Conservation (phyloP, 2,888 invertebrate genomes). For the Trachelus troglodyta region DNA sequence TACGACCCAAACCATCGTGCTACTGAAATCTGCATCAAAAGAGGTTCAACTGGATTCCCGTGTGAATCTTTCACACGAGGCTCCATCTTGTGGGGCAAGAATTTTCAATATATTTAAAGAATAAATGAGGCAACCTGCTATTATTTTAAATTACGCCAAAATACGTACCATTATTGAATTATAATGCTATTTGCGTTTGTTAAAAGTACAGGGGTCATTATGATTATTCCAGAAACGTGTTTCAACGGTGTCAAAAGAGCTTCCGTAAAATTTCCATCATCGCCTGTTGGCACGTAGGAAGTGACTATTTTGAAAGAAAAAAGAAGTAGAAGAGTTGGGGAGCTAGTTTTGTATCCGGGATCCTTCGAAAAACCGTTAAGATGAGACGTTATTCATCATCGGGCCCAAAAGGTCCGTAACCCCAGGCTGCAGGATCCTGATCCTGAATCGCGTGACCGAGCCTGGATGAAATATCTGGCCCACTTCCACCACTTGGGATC, state of each 20-base stretch:
- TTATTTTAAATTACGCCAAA: background rate
- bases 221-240: background rate
- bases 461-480: background rate
- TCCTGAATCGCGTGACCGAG: background rate
- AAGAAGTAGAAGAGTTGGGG: background rate
- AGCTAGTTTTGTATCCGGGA: background rate
- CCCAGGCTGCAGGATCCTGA: background rate
- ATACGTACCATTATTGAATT: background rate
- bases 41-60: background rate
- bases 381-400: background rate
- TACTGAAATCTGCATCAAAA: constrained; percentile 3
- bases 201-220: background rate
- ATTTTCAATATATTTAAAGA: background rate
- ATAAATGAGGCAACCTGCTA: background rate
- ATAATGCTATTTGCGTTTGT: background rate
- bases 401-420: background rate
- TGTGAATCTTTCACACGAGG: background rate
- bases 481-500: background rate
- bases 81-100: background rate
- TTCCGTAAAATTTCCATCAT: background rate
- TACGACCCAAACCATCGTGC: background rate
- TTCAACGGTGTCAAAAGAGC: background rate
- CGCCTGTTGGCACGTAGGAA: background rate
- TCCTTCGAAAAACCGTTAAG: background rate
- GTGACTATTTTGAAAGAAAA: background rate